Percentiles rank a stretch among this genome's conserved stretches.
Conservation (phyloP, 1,140 invertebrate genomes). For the Drosophila chauvacae region DNA sequence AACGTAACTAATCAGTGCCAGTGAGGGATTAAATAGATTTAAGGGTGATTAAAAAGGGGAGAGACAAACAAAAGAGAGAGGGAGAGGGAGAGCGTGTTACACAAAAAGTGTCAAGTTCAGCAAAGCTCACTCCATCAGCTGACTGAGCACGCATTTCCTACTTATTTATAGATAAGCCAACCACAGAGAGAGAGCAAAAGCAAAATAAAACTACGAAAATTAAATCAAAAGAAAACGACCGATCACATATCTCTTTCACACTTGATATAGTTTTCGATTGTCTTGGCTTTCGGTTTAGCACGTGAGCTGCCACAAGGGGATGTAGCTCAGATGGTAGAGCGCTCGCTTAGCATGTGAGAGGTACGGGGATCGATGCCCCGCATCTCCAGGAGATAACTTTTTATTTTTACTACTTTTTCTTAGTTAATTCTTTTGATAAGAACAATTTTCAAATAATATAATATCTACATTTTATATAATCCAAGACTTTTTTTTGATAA, state of each 20-base stretch:
- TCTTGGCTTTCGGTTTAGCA: constrained; percentile 6
- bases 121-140: constrained; percentile 33
- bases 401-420: not conserved
- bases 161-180: constrained; percentile 42
- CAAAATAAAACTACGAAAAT: constrained; percentile 26
- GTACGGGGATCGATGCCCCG: constrained; percentile 92
- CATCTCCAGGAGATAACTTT: constrained; percentile 84
- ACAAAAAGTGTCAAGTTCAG: constrained; percentile 51
- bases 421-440: not conserved
- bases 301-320: constrained; percentile 47
- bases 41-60: not conserved
- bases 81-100: not conserved
- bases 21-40: constrained; percentile 7
- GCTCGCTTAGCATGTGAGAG: constrained; percentile 94
- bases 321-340: constrained; percentile 93
- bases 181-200: not conserved
- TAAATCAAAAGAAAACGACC: constrained; percentile 15
- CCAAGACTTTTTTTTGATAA: too few relatives aligned
- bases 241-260: constrained; percentile 1
- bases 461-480: too few relatives aligned
- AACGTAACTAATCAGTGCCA: constrained; percentile 25
- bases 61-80: not conserved
- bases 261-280: constrained; percentile 22
- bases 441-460: too few relatives aligned
- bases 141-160: constrained; percentile 20